Conservation (phyloP, 2,888 invertebrate genomes). For the Sminthurinus aureus region DNA sequence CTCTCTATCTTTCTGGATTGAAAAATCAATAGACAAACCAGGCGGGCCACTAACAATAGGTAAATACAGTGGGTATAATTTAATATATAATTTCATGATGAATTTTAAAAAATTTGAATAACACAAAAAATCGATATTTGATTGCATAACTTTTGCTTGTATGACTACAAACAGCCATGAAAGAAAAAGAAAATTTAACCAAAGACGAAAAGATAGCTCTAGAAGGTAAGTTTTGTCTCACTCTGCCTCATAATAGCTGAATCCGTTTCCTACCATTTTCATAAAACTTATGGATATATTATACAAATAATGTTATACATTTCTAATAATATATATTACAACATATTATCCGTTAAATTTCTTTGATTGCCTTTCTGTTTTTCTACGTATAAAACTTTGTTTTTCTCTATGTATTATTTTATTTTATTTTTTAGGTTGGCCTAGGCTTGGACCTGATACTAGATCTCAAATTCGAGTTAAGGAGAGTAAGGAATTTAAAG, state of each 20-base stretch:
- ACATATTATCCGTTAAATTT: too few species aligned
- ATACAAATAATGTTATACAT: too few species aligned
- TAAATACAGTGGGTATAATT: too few species aligned
- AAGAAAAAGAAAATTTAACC: conserved; percentile 73
- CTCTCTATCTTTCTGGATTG: not conserved
- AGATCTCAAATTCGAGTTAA: conserved; percentile 89
- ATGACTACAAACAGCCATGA: conserved; percentile 62
- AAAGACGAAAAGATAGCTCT: conserved; percentile 87
- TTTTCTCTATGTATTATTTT: not conserved
- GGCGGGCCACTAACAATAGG: conserved; percentile 40
- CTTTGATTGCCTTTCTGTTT: too few species aligned
- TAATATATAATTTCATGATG: not conserved
- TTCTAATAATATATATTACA: too few species aligned
- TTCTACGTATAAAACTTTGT: not conserved
- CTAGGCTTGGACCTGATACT: conserved; percentile 86
- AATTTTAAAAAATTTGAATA: too few species aligned
- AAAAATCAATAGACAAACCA: conserved; percentile 35
- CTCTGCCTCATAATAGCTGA: not conserved
- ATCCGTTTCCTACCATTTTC: too few species aligned
- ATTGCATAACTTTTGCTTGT: conserved; percentile 42
- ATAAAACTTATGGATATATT: too few species aligned
- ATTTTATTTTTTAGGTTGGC: conserved; percentile 68
- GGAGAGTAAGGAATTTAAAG: conserved; percentile 99
- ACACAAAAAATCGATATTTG: not conserved
- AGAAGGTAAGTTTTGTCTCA: conserved; percentile 67